phyloP scores from a whole-genome alignment of 1,140 invertebrate species.

The Bombus ignitus region DNA sequence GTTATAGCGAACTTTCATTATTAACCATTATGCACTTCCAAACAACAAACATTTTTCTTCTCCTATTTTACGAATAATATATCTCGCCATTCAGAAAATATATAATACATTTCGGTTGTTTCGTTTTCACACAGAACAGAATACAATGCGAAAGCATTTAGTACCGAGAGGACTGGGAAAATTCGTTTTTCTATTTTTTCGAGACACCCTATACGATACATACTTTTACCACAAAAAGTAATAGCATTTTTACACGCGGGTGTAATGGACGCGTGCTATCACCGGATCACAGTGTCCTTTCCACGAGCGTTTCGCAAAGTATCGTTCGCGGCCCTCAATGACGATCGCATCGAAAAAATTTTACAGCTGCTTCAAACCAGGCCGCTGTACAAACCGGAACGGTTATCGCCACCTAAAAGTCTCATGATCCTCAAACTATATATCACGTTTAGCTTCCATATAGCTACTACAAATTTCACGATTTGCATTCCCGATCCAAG shows the following conservation, averaged over 20 bases:
- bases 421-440: conserved; percentile 18
- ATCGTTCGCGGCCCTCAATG: not conserved
- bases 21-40: not conserved
- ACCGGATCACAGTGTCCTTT: not conserved
- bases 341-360: conserved; percentile 6
- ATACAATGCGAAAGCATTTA: not conserved
- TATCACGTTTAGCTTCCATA: conserved; percentile 5
- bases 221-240: not conserved
- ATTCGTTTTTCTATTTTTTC: not conserved
- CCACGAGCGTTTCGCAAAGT: not conserved
- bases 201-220: not conserved
- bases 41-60: not conserved
- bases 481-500: not conserved
- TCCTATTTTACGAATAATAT: not conserved
- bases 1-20: not conserved
- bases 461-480: conserved; percentile 9
- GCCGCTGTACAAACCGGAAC: not conserved
- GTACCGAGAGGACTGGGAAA: not conserved
- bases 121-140: too few relatives aligned
- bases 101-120: not conserved
- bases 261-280: not conserved
- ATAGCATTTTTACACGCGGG: conserved; percentile 31
- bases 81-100: not conserved
- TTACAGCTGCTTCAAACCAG: conserved; percentile 12
- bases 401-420: conserved; percentile 44